A percentile compares a stretch with the other conserved stretches of the same genome.
phyloP scores from a whole-genome alignment of 1,140 invertebrate species.

The Druon quercuslanigerum region DNA sequence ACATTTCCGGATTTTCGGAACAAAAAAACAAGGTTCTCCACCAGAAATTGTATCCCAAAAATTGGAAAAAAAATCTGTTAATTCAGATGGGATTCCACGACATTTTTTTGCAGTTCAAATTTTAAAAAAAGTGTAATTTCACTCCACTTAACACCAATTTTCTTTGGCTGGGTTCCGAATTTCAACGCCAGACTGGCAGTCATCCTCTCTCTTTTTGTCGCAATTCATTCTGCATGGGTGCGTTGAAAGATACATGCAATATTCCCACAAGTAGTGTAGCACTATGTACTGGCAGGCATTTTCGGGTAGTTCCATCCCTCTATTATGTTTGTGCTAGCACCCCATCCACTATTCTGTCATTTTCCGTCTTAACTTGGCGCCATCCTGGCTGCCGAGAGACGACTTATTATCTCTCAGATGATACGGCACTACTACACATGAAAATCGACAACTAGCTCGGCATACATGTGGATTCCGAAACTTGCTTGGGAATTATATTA shows the following conservation, averaged over 20 bases:
- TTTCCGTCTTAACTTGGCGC: constrained; percentile 11
- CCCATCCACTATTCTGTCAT: constrained; percentile 22
- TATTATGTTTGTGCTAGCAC: constrained; percentile 15
- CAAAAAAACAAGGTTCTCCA: too few species aligned
- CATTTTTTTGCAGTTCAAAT: too few species aligned
- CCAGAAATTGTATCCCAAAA: too few species aligned
- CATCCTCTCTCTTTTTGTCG: neutral
- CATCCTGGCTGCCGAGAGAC: neutral
- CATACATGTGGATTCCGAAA: neutral
- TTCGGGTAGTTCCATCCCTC: constrained; percentile 6
- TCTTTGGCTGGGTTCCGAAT: constrained; percentile 24
- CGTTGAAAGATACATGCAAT: constrained; percentile 13
- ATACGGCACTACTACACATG: neutral
- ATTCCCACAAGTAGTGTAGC: constrained; percentile 9
- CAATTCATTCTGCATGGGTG: neutral
- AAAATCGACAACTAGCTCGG: constrained; percentile 5
- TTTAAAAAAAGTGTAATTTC: too few species aligned
- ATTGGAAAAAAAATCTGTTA: too few species aligned
- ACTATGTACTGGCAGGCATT: neutral
- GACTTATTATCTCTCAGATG: constrained; percentile 16
- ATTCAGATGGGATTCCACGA: too few species aligned
- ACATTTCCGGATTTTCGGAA: too few species aligned
- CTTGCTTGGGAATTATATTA: neutral
- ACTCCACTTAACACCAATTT: neutral
- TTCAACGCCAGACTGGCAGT: constrained; percentile 4